Evolutionary conservation across 2,797 vertebrate species (phyloP).

Genomic region (Bradypodion pumilum): DNA sequence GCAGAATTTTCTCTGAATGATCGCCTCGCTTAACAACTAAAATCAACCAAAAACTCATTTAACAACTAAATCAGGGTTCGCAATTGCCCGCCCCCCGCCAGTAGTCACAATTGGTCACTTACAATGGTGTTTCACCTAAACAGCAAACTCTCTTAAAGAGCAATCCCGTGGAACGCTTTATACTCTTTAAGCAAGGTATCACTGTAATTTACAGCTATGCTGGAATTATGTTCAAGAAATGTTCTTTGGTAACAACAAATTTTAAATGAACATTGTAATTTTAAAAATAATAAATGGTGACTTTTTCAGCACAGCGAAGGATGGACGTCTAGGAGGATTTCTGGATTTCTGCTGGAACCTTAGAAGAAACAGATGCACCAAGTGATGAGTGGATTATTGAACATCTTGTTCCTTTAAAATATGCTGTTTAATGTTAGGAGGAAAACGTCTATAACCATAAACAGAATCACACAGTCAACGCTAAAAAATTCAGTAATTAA

Average conservation of each 20-base stretch:
- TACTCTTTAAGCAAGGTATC: too few relatives aligned
- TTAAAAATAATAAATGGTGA: not conserved
- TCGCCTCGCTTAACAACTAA: too few relatives aligned
- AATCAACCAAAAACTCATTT: too few relatives aligned
- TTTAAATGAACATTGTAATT: not conserved
- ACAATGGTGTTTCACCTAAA: too few relatives aligned
- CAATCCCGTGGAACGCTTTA: too few relatives aligned
- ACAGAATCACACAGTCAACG: not conserved
- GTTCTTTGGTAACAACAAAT: constrained; percentile 6
- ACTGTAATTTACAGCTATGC: too few relatives aligned
- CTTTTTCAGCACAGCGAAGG: not conserved
- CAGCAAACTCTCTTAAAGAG: too few relatives aligned
- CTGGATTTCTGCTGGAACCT: constrained; percentile 21
- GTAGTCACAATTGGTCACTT: too few relatives aligned
- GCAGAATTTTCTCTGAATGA: too few relatives aligned
- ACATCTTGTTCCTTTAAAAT: constrained; percentile 45
- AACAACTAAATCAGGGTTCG: too few relatives aligned
- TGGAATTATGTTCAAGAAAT: not conserved
- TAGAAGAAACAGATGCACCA: constrained; percentile 24
- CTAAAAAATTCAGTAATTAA: not conserved
- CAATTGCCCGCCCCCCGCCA: too few relatives aligned
- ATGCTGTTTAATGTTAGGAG: not conserved
- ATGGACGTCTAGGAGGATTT: constrained; percentile 24
- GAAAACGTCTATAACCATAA: not conserved
- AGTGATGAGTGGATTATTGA: constrained; percentile 12